Percentiles rank a stretch among this genome's conserved stretches.
These are phyloP conservation scores for Galaxias olidus DNA, from an alignment of 2,797 vertebrate genomes.

Conservation along the genomic window DNA sequence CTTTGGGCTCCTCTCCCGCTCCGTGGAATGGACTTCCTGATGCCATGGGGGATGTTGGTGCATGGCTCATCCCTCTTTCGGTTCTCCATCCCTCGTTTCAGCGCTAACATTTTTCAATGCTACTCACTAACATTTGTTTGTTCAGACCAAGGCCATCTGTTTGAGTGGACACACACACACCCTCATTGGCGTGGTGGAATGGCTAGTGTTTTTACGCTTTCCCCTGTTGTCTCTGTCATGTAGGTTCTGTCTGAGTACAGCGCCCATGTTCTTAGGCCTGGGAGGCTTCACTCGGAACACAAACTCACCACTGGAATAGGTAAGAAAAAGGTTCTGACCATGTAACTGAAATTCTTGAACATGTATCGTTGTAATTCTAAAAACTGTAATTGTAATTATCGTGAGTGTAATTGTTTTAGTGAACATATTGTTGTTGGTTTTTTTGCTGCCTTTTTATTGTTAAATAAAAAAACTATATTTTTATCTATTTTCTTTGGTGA, in stretches of 20 bases:
- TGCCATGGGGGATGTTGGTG: conserved; percentile 75
- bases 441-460: too few species aligned
- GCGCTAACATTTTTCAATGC: conserved; percentile 82
- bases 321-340: conserved; percentile 56
- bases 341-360: too few species aligned
- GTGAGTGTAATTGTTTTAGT: too few species aligned
- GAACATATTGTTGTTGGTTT: too few species aligned
- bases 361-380: too few species aligned
- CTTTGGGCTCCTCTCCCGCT: conserved; percentile 77
- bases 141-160: conserved; percentile 74
- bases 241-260: conserved; percentile 85
- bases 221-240: conserved; percentile 45
- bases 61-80: conserved; percentile 77
- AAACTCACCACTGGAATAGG: conserved; percentile 83
- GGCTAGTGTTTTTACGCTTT: conserved; percentile 14
- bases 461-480: too few species aligned
- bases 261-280: conserved; percentile 73
- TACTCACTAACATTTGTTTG: conserved; percentile 85
- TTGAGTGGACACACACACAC: conserved; percentile 37
- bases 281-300: conserved; percentile 81
- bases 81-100: conserved; percentile 44
- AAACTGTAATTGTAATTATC: too few species aligned
- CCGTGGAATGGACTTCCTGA: conserved; percentile 79
- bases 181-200: conserved; percentile 34
- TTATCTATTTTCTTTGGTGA: too few species aligned